Percentiles rank a stretch among this genome's conserved stretches.
Conservation (phyloP, 1,140 invertebrate genomes). For the Diploscapter pachys region DNA sequence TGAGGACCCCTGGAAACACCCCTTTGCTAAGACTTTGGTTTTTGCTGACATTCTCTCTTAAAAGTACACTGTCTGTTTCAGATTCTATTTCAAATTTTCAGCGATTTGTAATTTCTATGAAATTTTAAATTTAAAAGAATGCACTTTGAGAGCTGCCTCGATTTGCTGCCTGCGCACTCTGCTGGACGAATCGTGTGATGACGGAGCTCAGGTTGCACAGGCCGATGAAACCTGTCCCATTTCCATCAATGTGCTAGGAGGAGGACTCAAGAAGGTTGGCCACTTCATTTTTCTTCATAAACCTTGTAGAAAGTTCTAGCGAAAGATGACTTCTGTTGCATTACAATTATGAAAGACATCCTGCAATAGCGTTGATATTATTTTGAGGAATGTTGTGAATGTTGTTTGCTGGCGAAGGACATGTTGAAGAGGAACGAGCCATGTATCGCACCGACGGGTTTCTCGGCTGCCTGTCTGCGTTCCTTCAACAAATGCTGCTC, state of each 20-base stretch:
- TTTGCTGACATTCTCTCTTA: neutral
- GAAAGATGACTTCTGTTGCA: too few relatives aligned
- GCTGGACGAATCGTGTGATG: slow-evolving; percentile 47
- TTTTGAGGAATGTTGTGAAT: slow-evolving; percentile 56
- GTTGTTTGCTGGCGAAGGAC: slow-evolving; percentile 55
- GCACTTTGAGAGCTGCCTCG: slow-evolving; percentile 43
- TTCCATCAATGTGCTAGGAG: slow-evolving; percentile 45
- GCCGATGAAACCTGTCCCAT: slow-evolving; percentile 41
- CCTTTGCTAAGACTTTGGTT: neutral
- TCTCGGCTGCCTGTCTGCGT: slow-evolving; percentile 49
- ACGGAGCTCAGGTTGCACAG: slow-evolving; percentile 35
- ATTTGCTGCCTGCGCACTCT: slow-evolving; percentile 54
- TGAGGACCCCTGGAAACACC: neutral
- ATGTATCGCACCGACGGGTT: slow-evolving; percentile 51
- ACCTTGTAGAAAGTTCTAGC: too few relatives aligned
- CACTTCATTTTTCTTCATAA: neutral
- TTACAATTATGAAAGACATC: neutral
- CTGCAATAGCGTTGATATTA: neutral
- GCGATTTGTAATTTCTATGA: neutral
- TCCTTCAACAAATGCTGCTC: slow-evolving; percentile 56
- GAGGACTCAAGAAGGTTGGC: slow-evolving; percentile 43
- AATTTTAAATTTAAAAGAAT: neutral
- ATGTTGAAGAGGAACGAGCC: slow-evolving; percentile 40
- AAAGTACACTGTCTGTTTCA: neutral
- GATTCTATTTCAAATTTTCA: neutral